These are phyloP conservation scores for Eudasyphora cyanicolor DNA, from an alignment of 2,888 invertebrate species.

Conservation along the genomic window DNA sequence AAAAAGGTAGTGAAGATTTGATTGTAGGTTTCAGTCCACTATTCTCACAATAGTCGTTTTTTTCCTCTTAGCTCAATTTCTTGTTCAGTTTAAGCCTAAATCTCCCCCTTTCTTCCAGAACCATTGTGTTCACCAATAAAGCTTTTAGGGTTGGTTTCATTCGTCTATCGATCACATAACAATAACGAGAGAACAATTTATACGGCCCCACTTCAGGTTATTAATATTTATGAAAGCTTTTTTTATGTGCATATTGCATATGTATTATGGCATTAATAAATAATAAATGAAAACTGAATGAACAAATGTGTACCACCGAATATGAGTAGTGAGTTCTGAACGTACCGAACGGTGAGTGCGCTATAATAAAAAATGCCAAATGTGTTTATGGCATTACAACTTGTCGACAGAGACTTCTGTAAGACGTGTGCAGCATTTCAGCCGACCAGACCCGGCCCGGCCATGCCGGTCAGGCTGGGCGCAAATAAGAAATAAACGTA, in stretches of 20 bases:
- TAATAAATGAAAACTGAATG: constrained; percentile 2
- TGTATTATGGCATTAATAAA: background rate
- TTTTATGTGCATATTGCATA: background rate
- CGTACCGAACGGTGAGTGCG: background rate
- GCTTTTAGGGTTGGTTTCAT: background rate
- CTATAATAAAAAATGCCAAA: constrained; percentile 58
- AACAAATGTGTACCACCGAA: constrained; percentile 3
- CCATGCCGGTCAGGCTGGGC: background rate
- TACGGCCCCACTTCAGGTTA: background rate
- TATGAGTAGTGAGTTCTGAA: too few relatives aligned
- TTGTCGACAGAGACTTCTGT: constrained; percentile 61
- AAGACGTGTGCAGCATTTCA: constrained; percentile 51
- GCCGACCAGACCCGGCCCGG: too few relatives aligned
- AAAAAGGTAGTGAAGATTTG: too few relatives aligned
- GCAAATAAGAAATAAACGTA: constrained; percentile 35
- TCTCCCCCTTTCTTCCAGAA: too few relatives aligned
- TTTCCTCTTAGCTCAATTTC: too few relatives aligned
- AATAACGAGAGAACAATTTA: background rate
- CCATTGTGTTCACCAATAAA: background rate
- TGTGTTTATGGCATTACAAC: constrained; percentile 63
- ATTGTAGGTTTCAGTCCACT: too few relatives aligned
- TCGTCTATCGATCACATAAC: background rate
- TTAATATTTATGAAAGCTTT: background rate
- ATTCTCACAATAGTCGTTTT: too few relatives aligned
- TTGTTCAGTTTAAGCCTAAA: too few relatives aligned